Evolutionary conservation across 2,888 invertebrate species (phyloP).

Genomic region (Nomada fabriciana): DNA sequence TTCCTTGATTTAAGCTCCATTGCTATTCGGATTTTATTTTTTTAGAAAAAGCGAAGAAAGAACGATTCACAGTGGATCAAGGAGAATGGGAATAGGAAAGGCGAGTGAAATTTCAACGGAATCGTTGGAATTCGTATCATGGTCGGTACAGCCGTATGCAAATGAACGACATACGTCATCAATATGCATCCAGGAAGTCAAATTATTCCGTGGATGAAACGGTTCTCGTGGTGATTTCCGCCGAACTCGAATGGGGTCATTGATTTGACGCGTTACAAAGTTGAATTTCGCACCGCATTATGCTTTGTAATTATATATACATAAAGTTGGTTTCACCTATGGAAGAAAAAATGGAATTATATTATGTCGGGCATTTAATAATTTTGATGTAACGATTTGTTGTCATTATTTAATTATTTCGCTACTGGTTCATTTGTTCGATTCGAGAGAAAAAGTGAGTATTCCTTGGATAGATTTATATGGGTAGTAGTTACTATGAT

Average conservation of each 20-base stretch:
- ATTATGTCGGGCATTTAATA: background rate
- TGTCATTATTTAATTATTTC: background rate
- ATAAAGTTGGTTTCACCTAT: background rate
- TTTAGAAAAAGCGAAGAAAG: background rate
- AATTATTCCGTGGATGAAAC: constrained; percentile 71
- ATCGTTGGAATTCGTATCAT: constrained; percentile 36
- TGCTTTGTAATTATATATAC: background rate
- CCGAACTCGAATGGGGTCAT: constrained; percentile 25
- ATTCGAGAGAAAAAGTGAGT: too few relatives aligned
- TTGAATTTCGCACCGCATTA: constrained; percentile 7
- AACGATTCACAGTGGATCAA: background rate
- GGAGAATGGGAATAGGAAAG: background rate
- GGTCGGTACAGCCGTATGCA: constrained; percentile 62
- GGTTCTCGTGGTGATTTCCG: constrained; percentile 51
- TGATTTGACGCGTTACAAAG: constrained; percentile 15
- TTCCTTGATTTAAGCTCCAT: constrained; percentile 47
- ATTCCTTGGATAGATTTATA: too few relatives aligned
- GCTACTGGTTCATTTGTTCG: background rate
- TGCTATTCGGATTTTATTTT: constrained; percentile 57
- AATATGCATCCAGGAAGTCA: constrained; percentile 71
- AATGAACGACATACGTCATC: constrained; percentile 72
- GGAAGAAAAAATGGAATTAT: background rate
- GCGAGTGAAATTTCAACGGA: constrained; percentile 9
- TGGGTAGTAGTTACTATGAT: too few relatives aligned
- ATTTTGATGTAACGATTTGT: too few relatives aligned